Evolutionary conservation across 2,888 invertebrate species (phyloP).

Genomic region (Scaeva pyrastri): DNA sequence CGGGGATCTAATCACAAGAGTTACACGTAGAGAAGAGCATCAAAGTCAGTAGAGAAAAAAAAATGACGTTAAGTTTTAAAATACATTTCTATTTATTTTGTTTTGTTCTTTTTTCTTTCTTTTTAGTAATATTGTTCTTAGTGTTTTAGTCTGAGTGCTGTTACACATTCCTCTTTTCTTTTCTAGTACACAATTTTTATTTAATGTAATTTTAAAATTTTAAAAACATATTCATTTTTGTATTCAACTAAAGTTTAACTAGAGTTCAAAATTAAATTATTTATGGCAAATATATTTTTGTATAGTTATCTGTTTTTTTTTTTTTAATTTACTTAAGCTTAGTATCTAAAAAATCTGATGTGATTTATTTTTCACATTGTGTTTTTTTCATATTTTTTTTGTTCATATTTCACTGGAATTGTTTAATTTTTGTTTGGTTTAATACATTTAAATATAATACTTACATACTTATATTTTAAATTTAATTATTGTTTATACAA

Average conservation of each 20-base stretch:
- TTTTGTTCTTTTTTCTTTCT: slow-evolving; percentile 46
- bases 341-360: slow-evolving; percentile 51
- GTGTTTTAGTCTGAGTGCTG: slow-evolving; percentile 50
- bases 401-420: slow-evolving; percentile 1
- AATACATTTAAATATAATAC: neutral
- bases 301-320: slow-evolving; percentile 18
- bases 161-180: slow-evolving; percentile 37
- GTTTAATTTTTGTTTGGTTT: neutral
- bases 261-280: slow-evolving; percentile 42
- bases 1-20: too few relatives aligned
- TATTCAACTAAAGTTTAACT: slow-evolving; percentile 50
- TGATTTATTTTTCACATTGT: slow-evolving; percentile 36
- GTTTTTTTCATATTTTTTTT: neutral
- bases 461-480: neutral
- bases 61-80: slow-evolving; percentile 47
- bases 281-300: slow-evolving; percentile 46
- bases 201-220: slow-evolving; percentile 31
- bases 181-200: slow-evolving; percentile 22
- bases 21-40: too few relatives aligned
- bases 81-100: slow-evolving; percentile 47
- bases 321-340: too few relatives aligned
- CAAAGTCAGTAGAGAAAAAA: slow-evolving; percentile 35
- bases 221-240: neutral
- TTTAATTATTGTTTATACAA: neutral
- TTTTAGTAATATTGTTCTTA: slow-evolving; percentile 40